Evolutionary conservation across 2,888 invertebrate genomes (phyloP), one percentile per base, ranked within the genome.

Genomic region (Zhuqinia jingwanae): DNA sequence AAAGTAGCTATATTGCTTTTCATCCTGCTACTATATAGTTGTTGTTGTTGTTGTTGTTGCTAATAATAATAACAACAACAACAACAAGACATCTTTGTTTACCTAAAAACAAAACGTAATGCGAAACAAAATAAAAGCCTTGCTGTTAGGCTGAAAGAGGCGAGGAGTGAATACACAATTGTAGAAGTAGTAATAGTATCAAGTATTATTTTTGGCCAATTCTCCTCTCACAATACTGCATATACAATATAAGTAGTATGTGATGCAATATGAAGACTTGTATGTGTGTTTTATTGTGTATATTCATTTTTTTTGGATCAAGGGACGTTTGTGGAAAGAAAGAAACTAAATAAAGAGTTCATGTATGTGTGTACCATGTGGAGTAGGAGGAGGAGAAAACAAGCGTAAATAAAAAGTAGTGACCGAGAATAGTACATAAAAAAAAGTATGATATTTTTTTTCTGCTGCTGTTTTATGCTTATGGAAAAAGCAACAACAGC

Each of bases 161-260:
- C 36, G 56, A 75, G 75, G 36, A 75, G 53, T 53, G 56, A 75
- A 75, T 75, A 30, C 27, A 56, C 56, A 75, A 73, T 50, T 73
- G 73, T 3, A 45, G 68, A 8, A 20, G 53, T 30, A 30, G n/a
- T n/a, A n/a, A n/a, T n/a, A n/a, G n/a, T n/a, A n/a, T n/a, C n/a
- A n/a, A n/a, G n/a, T n/a, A n/a, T n/a, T n/a, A n/a, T n/a, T n/a
- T n/a, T n/a, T n/a, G n/a, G n/a, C n/a, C n/a, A n/a, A n/a, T n/a
- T n/a, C n/a, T n/a, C n/a, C n/a, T n/a, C n/a, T n/a, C n/a, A n/a
- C n/a, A n/a, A n/a, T n/a, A n/a, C n/a, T n/a, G n/a, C n/a, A n/a
- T n/a, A n/a, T n/a, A n/a, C n/a, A n/a, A n/a, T n/a, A n/a, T n/a
- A n/a, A n/a, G n/a, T n/a, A n/a, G n/a, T 36, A 36, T 36, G 36